Evolutionary conservation across 2,888 invertebrate species (phyloP).

Genomic region (Amphipoea oculea): DNA sequence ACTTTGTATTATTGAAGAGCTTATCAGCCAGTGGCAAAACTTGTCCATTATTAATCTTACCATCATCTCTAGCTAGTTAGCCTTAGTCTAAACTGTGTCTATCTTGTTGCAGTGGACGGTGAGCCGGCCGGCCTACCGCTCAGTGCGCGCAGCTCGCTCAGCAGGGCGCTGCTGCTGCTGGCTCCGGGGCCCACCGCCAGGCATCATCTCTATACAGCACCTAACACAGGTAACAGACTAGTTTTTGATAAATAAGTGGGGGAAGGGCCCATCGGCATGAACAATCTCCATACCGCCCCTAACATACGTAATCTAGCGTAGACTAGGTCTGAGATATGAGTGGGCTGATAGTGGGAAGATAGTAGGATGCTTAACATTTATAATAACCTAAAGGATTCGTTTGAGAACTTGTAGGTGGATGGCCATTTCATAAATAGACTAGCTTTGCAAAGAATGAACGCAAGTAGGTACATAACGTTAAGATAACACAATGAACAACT

Average conservation of each 20-base stretch:
- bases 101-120: constrained; percentile 89
- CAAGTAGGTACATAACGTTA: not conserved
- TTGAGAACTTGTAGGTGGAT: no score
- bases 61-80: not conserved
- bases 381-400: not conserved
- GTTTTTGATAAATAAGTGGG: not conserved
- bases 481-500: not conserved
- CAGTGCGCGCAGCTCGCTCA: constrained; percentile 85
- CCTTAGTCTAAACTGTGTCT: constrained; percentile 23
- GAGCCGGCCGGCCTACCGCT: constrained; percentile 91
- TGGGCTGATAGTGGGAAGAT: not conserved
- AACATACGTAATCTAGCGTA: not conserved
- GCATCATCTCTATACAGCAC: constrained; percentile 91
- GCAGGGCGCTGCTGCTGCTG: constrained; percentile 90
- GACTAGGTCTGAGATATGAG: not conserved
- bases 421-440: not conserved
- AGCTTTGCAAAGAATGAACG: not conserved
- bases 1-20: not conserved
- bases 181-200: constrained; percentile 90
- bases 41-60: not conserved
- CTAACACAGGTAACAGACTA: constrained; percentile 90
- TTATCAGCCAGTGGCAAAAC: not conserved
- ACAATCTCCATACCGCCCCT: not conserved
- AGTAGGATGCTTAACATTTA: not conserved
- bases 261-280: no score